Percentiles rank a stretch among this genome's conserved stretches.
Evolutionary conservation across 2,113 vertebrate genomes (phyloP).

Genomic region (Pelodiscus sinensis): DNA sequence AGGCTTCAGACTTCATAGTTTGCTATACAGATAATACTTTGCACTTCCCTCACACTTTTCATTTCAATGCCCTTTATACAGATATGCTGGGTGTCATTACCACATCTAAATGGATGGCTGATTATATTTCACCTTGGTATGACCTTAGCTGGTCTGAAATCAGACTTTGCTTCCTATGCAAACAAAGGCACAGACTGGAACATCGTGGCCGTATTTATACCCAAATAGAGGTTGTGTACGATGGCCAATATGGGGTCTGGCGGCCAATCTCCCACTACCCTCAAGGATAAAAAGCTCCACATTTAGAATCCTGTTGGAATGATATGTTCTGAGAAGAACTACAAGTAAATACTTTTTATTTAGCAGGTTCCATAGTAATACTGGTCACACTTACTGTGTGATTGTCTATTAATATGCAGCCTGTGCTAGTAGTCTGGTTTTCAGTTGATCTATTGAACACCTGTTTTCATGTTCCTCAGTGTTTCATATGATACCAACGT

Average conservation of each 20-base stretch:
- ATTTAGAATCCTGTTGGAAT: neutral
- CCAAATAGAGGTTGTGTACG: rapidly evolving
- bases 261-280: rapidly evolving
- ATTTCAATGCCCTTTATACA: neutral
- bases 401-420: neutral
- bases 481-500: slow-evolving; percentile 6
- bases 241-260: neutral
- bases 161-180: neutral
- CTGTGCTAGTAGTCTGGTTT: neutral
- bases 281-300: neutral
- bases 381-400: rapidly evolving
- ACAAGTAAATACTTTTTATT: neutral
- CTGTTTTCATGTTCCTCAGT: neutral
- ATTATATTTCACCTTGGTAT: neutral
- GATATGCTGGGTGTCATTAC: neutral
- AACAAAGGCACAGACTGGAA: neutral
- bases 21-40: neutral
- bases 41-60: neutral
- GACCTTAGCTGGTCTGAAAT: neutral
- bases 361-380: neutral
- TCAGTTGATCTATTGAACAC: neutral
- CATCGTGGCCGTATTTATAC: neutral
- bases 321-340: neutral
- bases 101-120: neutral
- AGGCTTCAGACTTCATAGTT: neutral